phyloP scores from a whole-genome alignment of 2,113 vertebrate species.

The Coryphaenoides rupestris region DNA sequence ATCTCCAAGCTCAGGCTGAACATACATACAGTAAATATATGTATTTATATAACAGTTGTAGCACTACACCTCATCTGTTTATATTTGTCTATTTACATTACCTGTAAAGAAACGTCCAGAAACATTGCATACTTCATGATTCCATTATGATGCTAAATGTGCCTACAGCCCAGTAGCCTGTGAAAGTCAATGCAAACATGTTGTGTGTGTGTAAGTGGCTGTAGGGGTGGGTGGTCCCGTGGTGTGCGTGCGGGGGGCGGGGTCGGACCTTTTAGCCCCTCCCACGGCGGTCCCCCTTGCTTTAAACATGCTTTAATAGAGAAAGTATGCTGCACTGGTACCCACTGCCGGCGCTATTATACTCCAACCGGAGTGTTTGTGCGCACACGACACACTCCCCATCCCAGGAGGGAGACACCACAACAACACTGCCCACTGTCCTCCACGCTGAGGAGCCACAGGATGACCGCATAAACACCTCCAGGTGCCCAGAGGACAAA shows the following conservation, averaged over 20 bases:
- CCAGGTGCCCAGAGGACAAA: constrained; percentile 53
- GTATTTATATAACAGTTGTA: too few relatives aligned
- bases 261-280: constrained; percentile 46
- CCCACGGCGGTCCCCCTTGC: constrained; percentile 53
- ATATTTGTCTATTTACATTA: too few relatives aligned
- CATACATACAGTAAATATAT: too few relatives aligned
- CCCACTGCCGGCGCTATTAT: constrained; percentile 61
- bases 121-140: too few relatives aligned
- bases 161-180: too few relatives aligned
- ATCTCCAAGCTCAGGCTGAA: too few relatives aligned
- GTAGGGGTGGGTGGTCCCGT: constrained; percentile 63
- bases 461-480: constrained; percentile 40
- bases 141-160: too few relatives aligned
- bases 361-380: constrained; percentile 68
- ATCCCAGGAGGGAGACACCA: constrained; percentile 48
- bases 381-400: constrained; percentile 66
- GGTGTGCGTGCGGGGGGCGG: constrained; percentile 58
- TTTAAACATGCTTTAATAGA: constrained; percentile 74
- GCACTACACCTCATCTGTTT: too few relatives aligned
- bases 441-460: constrained; percentile 46
- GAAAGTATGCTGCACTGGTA: constrained; percentile 72
- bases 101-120: too few relatives aligned
- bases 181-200: too few relatives aligned
- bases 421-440: constrained; percentile 48
- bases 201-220: too few relatives aligned